These are phyloP conservation scores for Heliocidaris tuberculata DNA, from an alignment of 35 echinoderm and acorn worm genomes.

Conservation along the genomic window DNA sequence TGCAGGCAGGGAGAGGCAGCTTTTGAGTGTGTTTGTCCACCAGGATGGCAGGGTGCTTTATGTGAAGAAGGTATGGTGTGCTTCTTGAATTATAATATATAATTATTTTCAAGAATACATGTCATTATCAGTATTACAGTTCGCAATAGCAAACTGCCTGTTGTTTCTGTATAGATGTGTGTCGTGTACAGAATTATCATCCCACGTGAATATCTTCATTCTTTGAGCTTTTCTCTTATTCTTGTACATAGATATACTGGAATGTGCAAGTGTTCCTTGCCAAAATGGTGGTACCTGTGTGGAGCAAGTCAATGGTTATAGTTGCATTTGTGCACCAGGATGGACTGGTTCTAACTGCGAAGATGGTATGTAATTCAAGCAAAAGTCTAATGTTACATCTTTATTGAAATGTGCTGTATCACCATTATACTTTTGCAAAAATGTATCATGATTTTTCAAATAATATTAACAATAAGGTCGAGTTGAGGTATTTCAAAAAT, in stretches of 20 bases:
- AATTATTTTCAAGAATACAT: conserved; percentile 16
- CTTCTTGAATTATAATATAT: neutral
- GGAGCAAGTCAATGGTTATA: conserved; percentile 14
- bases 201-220: neutral
- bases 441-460: too few relatives aligned
- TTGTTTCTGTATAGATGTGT: too few relatives aligned
- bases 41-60: conserved; percentile 41
- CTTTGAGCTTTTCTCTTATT: neutral
- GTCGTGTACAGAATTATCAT: neutral
- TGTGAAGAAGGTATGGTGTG: conserved; percentile 46
- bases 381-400: neutral
- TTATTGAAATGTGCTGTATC: too few relatives aligned
- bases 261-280: conserved; percentile 58
- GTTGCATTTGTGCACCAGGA: conserved; percentile 54
- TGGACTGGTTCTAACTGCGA: conserved; percentile 37
- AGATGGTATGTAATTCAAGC: conserved; percentile 17
- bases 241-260: conserved; percentile 43
- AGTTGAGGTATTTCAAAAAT: too few relatives aligned
- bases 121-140: neutral
- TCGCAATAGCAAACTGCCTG: too few relatives aligned
- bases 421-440: too few relatives aligned
- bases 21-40: conserved; percentile 62
- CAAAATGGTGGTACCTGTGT: conserved; percentile 56
- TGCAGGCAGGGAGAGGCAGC: conserved; percentile 51
- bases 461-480: too few relatives aligned